Conservation (phyloP, 2,888 invertebrate species). For the Clepsis dumicolana region DNA sequence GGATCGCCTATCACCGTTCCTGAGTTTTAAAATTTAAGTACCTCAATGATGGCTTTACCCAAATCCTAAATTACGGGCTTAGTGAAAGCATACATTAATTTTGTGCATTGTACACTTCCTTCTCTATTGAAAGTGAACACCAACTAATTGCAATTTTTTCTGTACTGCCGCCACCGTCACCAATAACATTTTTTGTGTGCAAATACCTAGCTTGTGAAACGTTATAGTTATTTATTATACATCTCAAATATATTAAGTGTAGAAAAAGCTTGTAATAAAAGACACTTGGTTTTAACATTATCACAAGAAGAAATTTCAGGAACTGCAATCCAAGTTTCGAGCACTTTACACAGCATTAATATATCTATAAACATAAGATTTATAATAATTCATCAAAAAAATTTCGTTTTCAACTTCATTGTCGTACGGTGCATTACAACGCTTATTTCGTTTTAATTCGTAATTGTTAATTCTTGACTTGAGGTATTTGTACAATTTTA, state of each 20-base stretch:
- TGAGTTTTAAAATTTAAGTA: slow-evolving; percentile 35
- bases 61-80: slow-evolving; percentile 26
- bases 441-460: not conserved
- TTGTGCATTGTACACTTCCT: slow-evolving; percentile 37
- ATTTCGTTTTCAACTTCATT: slow-evolving; percentile 1
- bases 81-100: slow-evolving; percentile 20
- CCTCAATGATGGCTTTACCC: slow-evolving; percentile 31
- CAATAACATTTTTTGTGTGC: slow-evolving; percentile 23
- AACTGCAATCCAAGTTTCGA: slow-evolving; percentile 6
- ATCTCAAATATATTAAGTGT: slow-evolving; percentile 9
- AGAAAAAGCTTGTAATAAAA: too few relatives aligned
- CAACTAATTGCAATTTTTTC: slow-evolving; percentile 50
- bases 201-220: slow-evolving; percentile 25
- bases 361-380: not conserved
- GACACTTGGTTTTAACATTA: slow-evolving; percentile 17
- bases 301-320: slow-evolving; percentile 7
- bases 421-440: not conserved
- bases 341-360: not conserved
- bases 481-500: slow-evolving; percentile 37
- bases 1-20: slow-evolving; percentile 25
- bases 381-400: not conserved
- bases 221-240: not conserved
- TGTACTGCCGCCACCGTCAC: slow-evolving; percentile 12
- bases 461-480: slow-evolving; percentile 10
- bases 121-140: slow-evolving; percentile 50